These are phyloP conservation scores for Brachionus plicatilis DNA, from an alignment of 1,140 invertebrate genomes.

Conservation along the genomic window DNA sequence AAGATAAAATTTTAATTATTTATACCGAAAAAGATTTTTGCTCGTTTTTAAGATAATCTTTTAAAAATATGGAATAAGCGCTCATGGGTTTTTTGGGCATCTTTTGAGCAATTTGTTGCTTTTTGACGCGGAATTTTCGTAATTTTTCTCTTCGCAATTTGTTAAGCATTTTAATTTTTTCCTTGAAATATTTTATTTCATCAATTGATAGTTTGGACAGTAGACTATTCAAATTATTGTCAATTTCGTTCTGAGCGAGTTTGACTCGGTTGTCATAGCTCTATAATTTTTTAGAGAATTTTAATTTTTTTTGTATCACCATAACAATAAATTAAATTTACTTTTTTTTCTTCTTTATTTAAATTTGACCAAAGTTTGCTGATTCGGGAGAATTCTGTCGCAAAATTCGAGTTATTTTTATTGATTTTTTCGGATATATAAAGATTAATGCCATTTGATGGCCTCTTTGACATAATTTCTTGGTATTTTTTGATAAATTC, in stretches of 20 bases:
- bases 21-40: not conserved
- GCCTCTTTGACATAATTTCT: not conserved
- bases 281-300: not conserved
- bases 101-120: not conserved
- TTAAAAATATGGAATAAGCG: not conserved
- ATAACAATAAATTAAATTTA: not conserved
- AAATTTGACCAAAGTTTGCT: not conserved
- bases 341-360: not conserved
- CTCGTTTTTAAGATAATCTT: not conserved
- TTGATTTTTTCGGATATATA: not conserved
- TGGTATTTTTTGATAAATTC: not conserved
- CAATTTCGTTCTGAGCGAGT: not conserved
- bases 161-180: not conserved
- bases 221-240: not conserved
- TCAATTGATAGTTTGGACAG: not conserved
- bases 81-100: not conserved
- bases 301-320: not conserved
- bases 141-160: not conserved
- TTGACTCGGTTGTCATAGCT: not conserved
- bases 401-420: not conserved
- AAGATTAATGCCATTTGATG: not conserved
- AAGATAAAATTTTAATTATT: not conserved
- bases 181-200: constrained; percentile 21
- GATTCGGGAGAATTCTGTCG: not conserved
- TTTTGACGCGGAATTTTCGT: not conserved